Evolutionary conservation across 2,888 invertebrate genomes (phyloP).

Genomic region (Leptinotarsa juncta): DNA sequence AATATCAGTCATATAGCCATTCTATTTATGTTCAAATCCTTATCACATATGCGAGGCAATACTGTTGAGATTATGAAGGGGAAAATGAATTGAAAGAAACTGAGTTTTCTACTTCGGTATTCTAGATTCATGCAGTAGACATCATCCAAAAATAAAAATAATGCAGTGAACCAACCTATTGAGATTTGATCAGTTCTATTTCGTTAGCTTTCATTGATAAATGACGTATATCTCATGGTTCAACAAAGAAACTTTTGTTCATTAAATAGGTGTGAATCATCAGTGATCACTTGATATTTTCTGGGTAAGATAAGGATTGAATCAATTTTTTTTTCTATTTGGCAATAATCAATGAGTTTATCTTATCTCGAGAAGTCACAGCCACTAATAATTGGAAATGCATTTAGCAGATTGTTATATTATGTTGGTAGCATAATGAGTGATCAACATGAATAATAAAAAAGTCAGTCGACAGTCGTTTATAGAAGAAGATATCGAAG

Average conservation of each 20-base stretch:
- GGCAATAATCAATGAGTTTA: background rate
- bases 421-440: background rate
- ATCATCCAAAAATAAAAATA: too few relatives aligned
- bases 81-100: too few relatives aligned
- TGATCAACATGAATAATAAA: constrained; percentile 2
- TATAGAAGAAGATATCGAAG: constrained; percentile 50
- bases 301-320: background rate
- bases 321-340: background rate
- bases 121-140: too few relatives aligned
- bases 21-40: too few relatives aligned
- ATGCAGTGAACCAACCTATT: too few relatives aligned
- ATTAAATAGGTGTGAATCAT: background rate
- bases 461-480: constrained; percentile 19
- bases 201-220: background rate
- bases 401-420: background rate
- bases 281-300: background rate
- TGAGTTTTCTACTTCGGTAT: too few relatives aligned
- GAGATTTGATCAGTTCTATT: too few relatives aligned
- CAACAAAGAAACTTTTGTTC: background rate
- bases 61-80: too few relatives aligned
- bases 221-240: background rate
- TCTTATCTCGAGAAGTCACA: background rate
- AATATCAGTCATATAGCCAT: too few relatives aligned
- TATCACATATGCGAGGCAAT: too few relatives aligned
- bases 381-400: background rate